phyloP scores from a whole-genome alignment of 1,140 invertebrate species.

The Bombus pyrosoma region DNA sequence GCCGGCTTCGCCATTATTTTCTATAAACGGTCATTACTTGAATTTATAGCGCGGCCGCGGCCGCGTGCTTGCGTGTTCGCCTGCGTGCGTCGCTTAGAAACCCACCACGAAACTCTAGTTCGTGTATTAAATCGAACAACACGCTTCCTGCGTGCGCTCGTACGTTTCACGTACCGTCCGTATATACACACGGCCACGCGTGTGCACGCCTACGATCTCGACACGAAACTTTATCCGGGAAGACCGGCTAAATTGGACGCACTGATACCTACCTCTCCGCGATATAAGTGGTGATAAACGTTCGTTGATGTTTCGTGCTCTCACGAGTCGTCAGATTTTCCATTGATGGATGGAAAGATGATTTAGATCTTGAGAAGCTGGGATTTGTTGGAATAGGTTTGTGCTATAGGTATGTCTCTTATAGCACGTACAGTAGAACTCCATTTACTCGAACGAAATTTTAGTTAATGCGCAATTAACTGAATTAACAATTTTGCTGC shows the following conservation, averaged over 20 bases:
- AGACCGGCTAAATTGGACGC: constrained; percentile 8
- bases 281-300: neutral
- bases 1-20: constrained; percentile 43
- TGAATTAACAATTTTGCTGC: no score
- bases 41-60: constrained; percentile 41
- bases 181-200: neutral
- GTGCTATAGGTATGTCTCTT: neutral
- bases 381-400: no score
- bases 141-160: constrained; percentile 36
- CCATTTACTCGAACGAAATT: neutral
- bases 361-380: neutral
- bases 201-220: constrained; percentile 6
- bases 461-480: no score
- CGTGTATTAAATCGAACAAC: constrained; percentile 40
- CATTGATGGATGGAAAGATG: neutral
- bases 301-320: neutral
- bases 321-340: neutral
- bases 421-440: no score
- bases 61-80: constrained; percentile 27
- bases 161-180: neutral
- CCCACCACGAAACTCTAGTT: constrained; percentile 26
- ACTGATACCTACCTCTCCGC: neutral
- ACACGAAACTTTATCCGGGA: neutral
- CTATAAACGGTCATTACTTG: constrained; percentile 56
- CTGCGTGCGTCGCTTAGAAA: constrained; percentile 20